These are phyloP conservation scores for Pitta sordida DNA, from an alignment of 2,113 vertebrate species.

Conservation along the genomic window DNA sequence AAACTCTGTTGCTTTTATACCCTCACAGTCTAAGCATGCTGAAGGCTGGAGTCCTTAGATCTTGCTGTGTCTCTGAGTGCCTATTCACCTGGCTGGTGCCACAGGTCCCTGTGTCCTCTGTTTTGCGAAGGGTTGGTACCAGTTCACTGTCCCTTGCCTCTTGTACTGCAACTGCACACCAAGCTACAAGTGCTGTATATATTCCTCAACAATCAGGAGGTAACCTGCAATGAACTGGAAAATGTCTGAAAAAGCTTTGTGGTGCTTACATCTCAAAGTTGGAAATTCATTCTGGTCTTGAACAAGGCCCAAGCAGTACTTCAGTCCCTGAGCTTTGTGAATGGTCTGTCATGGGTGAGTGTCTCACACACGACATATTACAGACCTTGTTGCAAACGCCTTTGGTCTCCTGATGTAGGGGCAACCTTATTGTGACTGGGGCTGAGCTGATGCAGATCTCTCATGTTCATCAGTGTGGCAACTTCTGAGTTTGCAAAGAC, in stretches of 20 bases:
- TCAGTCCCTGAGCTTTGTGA: not conserved
- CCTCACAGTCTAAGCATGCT: not conserved
- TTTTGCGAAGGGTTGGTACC: not conserved
- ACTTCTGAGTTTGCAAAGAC: not conserved
- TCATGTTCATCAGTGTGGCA: not conserved
- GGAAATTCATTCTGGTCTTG: not conserved
- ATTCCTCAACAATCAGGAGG: not conserved
- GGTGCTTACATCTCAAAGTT: rapidly evolving
- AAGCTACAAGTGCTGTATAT: not conserved
- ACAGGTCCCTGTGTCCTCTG: not conserved
- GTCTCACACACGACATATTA: not conserved
- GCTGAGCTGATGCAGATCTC: not conserved
- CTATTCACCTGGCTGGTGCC: not conserved
- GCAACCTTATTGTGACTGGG: not conserved
- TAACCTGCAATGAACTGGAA: not conserved
- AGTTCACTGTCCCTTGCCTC: not conserved
- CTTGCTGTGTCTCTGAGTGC: not conserved
- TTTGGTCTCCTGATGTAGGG: not conserved
- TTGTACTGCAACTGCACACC: not conserved
- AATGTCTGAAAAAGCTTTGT: not conserved
- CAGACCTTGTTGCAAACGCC: not conserved
- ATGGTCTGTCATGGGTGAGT: not conserved
- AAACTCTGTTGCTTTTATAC: not conserved
- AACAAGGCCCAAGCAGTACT: not conserved
- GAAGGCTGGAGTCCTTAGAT: not conserved